phyloP scores from a whole-genome alignment of 2,888 invertebrate genomes.

The Hemaris fuciformis region DNA sequence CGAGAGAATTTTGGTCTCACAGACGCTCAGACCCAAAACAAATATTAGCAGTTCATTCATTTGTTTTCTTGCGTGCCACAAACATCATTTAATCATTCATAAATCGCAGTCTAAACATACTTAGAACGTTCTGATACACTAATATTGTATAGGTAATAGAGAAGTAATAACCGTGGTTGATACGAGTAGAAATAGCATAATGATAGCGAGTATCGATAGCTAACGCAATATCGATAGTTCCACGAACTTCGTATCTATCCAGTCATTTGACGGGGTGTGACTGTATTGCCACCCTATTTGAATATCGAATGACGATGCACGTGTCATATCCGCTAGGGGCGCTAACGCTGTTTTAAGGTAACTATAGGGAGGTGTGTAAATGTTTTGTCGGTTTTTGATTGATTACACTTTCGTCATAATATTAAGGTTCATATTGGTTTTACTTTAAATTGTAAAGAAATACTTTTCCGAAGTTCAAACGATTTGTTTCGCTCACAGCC shows the following conservation, averaged over 20 bases:
- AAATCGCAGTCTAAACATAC: no score
- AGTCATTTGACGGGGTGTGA: not conserved
- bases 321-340: slow-evolving; percentile 19
- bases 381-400: not conserved
- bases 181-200: not conserved
- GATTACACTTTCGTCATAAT: no score
- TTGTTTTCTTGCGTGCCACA: no score
- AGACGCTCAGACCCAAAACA: no score
- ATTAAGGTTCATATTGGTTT: no score
- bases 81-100: no score
- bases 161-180: not conserved
- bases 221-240: not conserved
- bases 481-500: no score
- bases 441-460: no score
- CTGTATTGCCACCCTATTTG: slow-evolving; percentile 29
- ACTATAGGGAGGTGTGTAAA: not conserved
- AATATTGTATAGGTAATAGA: slow-evolving; percentile 6
- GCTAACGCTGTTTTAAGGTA: not conserved
- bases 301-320: slow-evolving; percentile 38
- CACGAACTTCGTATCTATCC: not conserved
- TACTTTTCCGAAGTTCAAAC: no score
- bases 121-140: no score
- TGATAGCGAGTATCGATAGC: not conserved
- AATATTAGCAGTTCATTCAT: no score
- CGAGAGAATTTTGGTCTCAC: no score